A percentile compares a stretch with the other conserved stretches of the same genome.
These are phyloP conservation scores for Agelas oroides DNA, from an alignment of 37 sponge, comb jelly and placozoan species.

Conservation along the genomic window DNA sequence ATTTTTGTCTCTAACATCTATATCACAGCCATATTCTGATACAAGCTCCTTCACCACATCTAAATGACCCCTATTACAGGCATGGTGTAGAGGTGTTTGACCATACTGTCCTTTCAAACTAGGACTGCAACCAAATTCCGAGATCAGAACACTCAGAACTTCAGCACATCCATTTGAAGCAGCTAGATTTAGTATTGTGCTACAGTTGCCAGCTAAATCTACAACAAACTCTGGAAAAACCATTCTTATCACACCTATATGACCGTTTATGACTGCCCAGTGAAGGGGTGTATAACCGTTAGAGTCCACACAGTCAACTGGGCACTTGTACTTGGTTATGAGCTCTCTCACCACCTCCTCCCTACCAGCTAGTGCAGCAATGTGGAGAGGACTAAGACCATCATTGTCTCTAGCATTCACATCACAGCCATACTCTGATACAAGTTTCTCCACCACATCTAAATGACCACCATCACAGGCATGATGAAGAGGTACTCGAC, in stretches of 20 bases:
- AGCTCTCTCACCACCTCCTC: not conserved
- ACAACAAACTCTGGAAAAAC: not conserved
- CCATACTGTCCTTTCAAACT: not conserved
- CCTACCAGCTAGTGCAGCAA: not conserved
- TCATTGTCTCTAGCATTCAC: not conserved
- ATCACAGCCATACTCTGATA: conserved; percentile 9
- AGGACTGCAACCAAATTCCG: not conserved
- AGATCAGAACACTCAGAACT: not conserved
- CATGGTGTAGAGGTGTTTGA: not conserved
- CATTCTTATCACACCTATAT: not conserved
- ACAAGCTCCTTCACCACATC: conserved; percentile 3
- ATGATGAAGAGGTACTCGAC: no score
- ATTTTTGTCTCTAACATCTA: not conserved
- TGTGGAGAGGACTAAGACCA: conserved; percentile 2
- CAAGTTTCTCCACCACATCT: not conserved
- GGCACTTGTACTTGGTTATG: not conserved
- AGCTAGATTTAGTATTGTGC: not conserved
- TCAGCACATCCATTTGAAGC: not conserved
- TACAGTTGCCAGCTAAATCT: not conserved
- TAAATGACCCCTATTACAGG: not conserved
- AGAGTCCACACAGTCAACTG: not conserved
- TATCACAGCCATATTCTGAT: not conserved
- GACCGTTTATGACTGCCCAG: conserved; percentile 1
- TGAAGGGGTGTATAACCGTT: conserved; percentile 15
- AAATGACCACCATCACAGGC: not conserved